A percentile compares a stretch with the other conserved stretches of the same genome.
Evolutionary conservation across 1,140 invertebrate genomes (phyloP).

Genomic region (Drusus annulatus): DNA sequence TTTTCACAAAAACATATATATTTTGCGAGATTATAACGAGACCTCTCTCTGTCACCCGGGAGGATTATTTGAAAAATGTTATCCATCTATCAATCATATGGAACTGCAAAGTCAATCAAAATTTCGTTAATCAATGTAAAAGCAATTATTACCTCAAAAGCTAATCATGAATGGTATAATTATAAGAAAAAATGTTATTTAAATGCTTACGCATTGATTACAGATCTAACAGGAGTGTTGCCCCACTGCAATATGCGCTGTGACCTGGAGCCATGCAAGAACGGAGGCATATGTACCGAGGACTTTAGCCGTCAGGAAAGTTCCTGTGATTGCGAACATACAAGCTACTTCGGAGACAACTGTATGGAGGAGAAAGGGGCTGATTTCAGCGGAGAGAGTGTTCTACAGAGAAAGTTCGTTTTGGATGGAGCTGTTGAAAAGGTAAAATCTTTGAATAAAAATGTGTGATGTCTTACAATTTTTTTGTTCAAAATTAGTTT

Average conservation of each 20-base stretch:
- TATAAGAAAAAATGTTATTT: too few species aligned
- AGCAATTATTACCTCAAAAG: too few species aligned
- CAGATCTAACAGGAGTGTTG: slow-evolving; percentile 78
- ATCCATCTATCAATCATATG: too few species aligned
- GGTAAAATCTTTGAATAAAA: slow-evolving; percentile 55
- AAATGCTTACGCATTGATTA: background rate
- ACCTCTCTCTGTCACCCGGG: too few species aligned
- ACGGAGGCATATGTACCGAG: slow-evolving; percentile 90
- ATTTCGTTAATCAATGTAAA: too few species aligned
- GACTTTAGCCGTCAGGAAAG: slow-evolving; percentile 88
- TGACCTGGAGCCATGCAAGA: slow-evolving; percentile 88
- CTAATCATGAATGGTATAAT: too few species aligned
- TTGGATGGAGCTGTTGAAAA: slow-evolving; percentile 78
- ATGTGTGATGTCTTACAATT: too few species aligned
- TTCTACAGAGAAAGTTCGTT: slow-evolving; percentile 83
- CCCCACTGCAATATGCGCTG: slow-evolving; percentile 92
- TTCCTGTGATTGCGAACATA: slow-evolving; percentile 90
- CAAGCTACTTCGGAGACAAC: slow-evolving; percentile 88
- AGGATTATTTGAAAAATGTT: too few species aligned
- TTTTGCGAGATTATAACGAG: too few species aligned
- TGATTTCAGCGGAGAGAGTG: slow-evolving; percentile 89
- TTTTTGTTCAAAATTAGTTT: too few species aligned
- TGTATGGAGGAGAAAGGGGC: slow-evolving; percentile 87
- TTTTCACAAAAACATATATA: too few species aligned
- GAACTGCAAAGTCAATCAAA: too few species aligned